Base-by-base conservation (phyloP, 2,797 vertebrate species). In the Bradypus variegatus region DNA sequence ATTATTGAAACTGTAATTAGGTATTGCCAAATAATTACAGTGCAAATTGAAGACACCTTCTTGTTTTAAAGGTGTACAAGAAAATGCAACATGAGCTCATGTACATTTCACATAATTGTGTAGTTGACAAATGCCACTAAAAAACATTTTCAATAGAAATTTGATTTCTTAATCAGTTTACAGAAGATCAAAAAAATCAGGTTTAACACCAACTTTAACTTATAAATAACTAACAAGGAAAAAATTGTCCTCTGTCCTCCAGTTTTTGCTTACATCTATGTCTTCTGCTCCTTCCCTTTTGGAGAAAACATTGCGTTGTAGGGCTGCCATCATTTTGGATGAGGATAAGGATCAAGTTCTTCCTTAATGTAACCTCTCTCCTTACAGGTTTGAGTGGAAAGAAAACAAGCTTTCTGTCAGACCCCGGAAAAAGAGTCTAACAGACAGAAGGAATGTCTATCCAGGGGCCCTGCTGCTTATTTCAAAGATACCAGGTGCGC, bases 21-120 rank as follows among this genome's bases (percentile, higher is more conserved):
- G 84, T 95, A 86, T 92, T 95, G 94, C 27, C 90, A 96, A 93
- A 95, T 70, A 95, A 41, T 97, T 96, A 96, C 96, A 97, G 97
- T 97, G 97, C 96, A 97, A 97, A 97, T 97, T 93, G 41, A 93
- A 97, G 97, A 90, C 95, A 96, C 93, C 96, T 95, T 95, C 62
- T 82, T 88, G 60, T 95, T 94, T 95, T 92, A 94, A 91, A 97
- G 96, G 96, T 95, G 96, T 97, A 97, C 25, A 96, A 95, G 95
- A 96, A 88, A 96, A 97, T 92, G 96, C 27, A 92, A 81, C 95
- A 96, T 93, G 91, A 96, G 96, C 67, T 89, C 81, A 95, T 91
- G 45, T 90, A 96, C 92, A 96, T 95, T 90, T 96, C 90, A 94
- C 95, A 95, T 93, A 93, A 76, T 77, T 67, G 55, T 89, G 25